Conservation (phyloP, 2,888 invertebrate species). For the Synergus gifuensis region DNA sequence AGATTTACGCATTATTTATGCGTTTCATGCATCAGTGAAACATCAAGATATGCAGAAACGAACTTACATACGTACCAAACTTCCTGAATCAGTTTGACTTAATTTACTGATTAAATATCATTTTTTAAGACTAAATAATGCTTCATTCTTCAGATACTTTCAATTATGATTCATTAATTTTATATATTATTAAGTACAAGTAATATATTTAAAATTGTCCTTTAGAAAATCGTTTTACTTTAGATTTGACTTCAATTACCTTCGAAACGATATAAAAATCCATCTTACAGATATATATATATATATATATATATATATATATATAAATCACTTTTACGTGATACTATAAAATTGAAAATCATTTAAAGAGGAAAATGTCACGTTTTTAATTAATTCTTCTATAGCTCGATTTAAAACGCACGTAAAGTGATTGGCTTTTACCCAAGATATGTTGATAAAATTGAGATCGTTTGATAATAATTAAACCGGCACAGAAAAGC, state of each 20-base stretch:
- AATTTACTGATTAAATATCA: no score
- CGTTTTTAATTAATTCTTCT: neutral
- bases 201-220: neutral
- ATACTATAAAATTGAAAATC: neutral
- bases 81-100: slow-evolving; percentile 18
- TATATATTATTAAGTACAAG: neutral
- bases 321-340: neutral
- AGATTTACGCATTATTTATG: neutral
- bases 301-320: neutral
- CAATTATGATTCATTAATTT: neutral
- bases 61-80: slow-evolving; percentile 5
- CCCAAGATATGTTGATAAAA: neutral
- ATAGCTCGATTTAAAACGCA: neutral
- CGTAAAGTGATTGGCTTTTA: neutral
- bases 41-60: slow-evolving; percentile 1
- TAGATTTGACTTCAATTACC: neutral
- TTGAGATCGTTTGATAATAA: neutral
- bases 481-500: neutral
- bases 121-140: no score
- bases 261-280: neutral
- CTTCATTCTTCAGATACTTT: no score
- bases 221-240: neutral
- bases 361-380: neutral
- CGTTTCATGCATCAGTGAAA: slow-evolving; percentile 24
- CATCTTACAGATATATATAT: neutral